Evolutionary conservation across 2,113 vertebrate species (phyloP), one percentile per base, ranked within the genome.

Genomic region (Morone chrysops): DNA sequence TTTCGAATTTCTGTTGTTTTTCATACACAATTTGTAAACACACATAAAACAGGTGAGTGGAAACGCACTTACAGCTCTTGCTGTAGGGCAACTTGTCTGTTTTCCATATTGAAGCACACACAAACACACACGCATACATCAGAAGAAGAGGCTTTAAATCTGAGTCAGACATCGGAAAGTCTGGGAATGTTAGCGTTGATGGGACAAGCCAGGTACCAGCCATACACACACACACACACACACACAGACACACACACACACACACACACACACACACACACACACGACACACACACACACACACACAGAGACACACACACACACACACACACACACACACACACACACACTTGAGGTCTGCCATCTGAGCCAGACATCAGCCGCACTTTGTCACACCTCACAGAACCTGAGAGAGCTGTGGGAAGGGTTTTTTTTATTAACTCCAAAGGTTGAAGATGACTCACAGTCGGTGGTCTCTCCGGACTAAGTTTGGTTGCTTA

Each of bases 291-390:
- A 51, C 61, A 53, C 73, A 63, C 74, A 54, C 60, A 50, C 47
- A 41, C 63, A 31, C 41, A 25, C 17, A 48, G n/a, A n/a, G n/a
- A 16, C 31, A 31, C 72, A 48, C 48, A 20, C 18, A 43, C 72
- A 16, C 31, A 31, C 72, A 48, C 48, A 50, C 41, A 54, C 70
- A 36, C 43, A 16, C 66, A 51, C 61, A 53, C 73, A 63, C 74
- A 54, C 60, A 50, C 47, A 41, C 63, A 31, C 41, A 25, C 17
- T 12, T 12, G 65, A 75, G 78, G 63, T 77, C 14, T 4, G 16
- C 75, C 82, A 85, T 90, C 87, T 69, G 78, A 88, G 81, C 75
- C 87, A 92, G 88, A 89, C 85, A 90, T 90, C 87, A 90, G 91
- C 53, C 50, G 0, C n/a, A 75, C 47, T 75, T 65, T 70, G 82